These are phyloP conservation scores for Coryphaenoides rupestris DNA, from an alignment of 2,113 vertebrate species.

Conservation along the genomic window DNA sequence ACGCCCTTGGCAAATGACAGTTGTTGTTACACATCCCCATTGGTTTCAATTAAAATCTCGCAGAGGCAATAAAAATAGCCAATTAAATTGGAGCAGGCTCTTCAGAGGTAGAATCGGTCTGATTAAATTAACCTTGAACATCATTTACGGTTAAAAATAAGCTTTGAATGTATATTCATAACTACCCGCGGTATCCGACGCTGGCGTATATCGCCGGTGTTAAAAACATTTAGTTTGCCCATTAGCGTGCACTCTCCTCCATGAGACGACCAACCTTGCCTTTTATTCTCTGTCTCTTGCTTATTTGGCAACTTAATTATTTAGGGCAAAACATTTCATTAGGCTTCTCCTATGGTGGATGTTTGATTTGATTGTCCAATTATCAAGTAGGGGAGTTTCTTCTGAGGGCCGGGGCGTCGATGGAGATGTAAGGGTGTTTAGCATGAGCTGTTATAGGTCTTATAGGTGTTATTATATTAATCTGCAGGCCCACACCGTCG, in stretches of 20 bases:
- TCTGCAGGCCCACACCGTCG: slow-evolving; percentile 33
- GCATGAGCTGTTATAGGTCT: slow-evolving; percentile 34
- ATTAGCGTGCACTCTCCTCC: slow-evolving; percentile 25
- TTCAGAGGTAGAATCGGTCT: slow-evolving; percentile 75
- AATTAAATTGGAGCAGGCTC: slow-evolving; percentile 81
- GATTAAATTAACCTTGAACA: slow-evolving; percentile 83
- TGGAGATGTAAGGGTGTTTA: slow-evolving; percentile 52
- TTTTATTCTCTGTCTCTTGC: slow-evolving; percentile 39
- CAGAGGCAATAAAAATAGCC: slow-evolving; percentile 82
- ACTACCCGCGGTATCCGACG: slow-evolving; percentile 37
- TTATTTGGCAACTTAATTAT: slow-evolving; percentile 56
- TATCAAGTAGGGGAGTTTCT: slow-evolving; percentile 49
- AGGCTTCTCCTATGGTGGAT: slow-evolving; percentile 38
- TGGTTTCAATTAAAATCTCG: slow-evolving; percentile 81
- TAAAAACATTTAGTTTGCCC: too few species aligned
- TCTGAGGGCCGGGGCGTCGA: slow-evolving; percentile 43
- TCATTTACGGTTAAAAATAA: slow-evolving; percentile 77
- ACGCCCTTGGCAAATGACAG: too few species aligned
- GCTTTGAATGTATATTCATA: slow-evolving; percentile 67
- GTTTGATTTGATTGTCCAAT: slow-evolving; percentile 54
- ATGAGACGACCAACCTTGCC: slow-evolving; percentile 44
- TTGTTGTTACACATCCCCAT: slow-evolving; percentile 81
- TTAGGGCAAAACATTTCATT: slow-evolving; percentile 29
- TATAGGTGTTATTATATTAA: slow-evolving; percentile 35
- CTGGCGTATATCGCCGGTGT: too few species aligned